Evolutionary conservation across 2,797 vertebrate genomes (phyloP).

Genomic region (Dicrostonyx torquatus): DNA sequence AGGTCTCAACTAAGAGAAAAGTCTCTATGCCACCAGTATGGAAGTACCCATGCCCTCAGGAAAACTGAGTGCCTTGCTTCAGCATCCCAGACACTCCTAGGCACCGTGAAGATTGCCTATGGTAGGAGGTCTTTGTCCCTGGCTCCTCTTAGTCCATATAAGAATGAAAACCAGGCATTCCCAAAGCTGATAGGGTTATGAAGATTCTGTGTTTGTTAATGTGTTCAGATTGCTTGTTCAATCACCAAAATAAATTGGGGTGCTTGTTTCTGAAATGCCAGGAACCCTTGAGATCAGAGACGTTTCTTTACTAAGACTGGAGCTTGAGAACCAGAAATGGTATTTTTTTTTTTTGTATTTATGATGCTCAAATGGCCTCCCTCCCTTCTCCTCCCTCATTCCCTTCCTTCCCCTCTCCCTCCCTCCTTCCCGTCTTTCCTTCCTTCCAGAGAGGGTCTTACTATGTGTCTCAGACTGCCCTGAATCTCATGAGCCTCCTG

Average conservation of each 20-base stretch:
- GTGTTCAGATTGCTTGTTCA: not conserved
- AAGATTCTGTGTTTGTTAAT: not conserved
- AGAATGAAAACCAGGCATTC: not conserved
- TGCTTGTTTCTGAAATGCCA: not conserved
- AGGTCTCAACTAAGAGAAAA: not conserved
- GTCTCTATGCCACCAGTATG: not conserved
- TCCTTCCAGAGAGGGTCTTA: not conserved
- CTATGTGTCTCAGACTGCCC: not conserved
- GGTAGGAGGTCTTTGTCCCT: not conserved
- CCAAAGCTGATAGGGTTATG: not conserved
- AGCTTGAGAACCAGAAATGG: not conserved
- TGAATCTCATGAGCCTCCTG: not conserved
- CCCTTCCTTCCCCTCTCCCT: too few species aligned
- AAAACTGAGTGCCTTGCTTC: not conserved
- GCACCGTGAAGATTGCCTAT: not conserved
- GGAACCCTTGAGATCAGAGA: not conserved
- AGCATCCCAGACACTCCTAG: not conserved
- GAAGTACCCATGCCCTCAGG: not conserved
- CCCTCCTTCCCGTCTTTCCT: not conserved
- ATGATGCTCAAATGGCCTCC: not conserved
- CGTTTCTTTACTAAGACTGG: not conserved
- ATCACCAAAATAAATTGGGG: not conserved
- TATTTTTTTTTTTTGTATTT: conserved; percentile 2
- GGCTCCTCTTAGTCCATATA: not conserved
- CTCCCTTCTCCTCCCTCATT: too few species aligned